A percentile compares a stretch with the other conserved stretches of the same genome.
These are phyloP conservation scores for Acrocephalus scirpaceus DNA, from an alignment of 2,797 vertebrate genomes.

Conservation along the genomic window DNA sequence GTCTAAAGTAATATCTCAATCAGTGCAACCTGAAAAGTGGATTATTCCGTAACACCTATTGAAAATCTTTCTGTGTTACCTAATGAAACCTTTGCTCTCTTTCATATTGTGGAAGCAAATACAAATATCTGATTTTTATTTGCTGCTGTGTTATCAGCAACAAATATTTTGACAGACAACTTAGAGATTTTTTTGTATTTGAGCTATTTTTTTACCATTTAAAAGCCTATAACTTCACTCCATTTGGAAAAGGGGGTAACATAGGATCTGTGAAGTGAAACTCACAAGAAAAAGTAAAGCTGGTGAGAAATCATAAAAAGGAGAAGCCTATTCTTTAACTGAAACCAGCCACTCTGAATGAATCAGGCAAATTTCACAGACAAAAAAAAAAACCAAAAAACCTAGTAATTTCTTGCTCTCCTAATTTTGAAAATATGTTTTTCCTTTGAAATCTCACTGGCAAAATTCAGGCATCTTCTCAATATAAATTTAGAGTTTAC, in stretches of 20 bases:
- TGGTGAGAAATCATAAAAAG: slow-evolving; percentile 38
- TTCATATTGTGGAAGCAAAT: neutral
- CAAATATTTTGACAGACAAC: neutral
- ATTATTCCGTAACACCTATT: neutral
- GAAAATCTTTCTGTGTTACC: neutral
- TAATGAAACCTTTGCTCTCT: neutral
- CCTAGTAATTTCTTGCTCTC: neutral
- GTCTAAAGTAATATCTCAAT: neutral
- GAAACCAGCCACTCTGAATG: slow-evolving; percentile 7
- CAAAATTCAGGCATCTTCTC: neutral
- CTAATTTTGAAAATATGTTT: neutral
- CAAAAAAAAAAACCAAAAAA: neutral
- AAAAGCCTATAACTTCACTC: neutral
- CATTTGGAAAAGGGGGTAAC: neutral
- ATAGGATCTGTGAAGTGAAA: slow-evolving; percentile 36
- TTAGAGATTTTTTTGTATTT: neutral
- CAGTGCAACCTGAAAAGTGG: neutral
- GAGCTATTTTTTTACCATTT: neutral
- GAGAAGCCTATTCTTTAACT: slow-evolving; percentile 19
- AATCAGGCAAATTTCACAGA: neutral
- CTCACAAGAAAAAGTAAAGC: neutral
- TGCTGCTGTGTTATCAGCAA: neutral
- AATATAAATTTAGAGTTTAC: neutral
- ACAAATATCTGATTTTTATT: neutral
- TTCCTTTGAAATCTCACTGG: neutral